Evolutionary conservation across 1,140 invertebrate species (phyloP), one percentile per base, ranked within the genome.

Genomic region (Pseudoatta argentina): DNA sequence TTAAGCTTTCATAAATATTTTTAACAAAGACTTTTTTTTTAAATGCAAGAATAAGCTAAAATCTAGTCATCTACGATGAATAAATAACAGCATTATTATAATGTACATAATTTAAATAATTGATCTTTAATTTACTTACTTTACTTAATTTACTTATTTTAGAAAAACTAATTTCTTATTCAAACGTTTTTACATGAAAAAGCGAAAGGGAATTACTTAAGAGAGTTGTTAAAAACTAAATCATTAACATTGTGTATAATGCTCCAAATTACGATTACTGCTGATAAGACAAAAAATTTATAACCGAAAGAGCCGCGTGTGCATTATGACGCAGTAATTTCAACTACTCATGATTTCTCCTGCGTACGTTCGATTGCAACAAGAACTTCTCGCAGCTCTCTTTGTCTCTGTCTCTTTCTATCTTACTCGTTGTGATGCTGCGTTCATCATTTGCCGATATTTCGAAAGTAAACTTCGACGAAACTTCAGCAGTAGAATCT

Each of bases 401-500:
- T 39, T 55, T 71, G 51, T 61, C 10, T 53, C 67, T 27, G 59
- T 57, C 24, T 64, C 30, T 27, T 53, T 59, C 63, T 63, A 53
- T 77, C 72, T 51, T 27, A 61, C 57, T 89, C 85, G 89, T 91
- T 89, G 64, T 24, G 57, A 90, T 87, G 90, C 89, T 89, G 39
- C 61, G 78, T 75, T 86, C 90, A 91, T 89, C 85, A 85, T 86
- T 87, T 64, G 81, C 71, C 87, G 87, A 91, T 89, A 90, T 91
- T 91, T 89, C 89, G 89, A 91, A 90, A 90, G 89, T 88, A 82
- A 90, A 90, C 83, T 90, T 90, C 85, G 48, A 30, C 85, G 79
- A 83, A 76, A 76, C 72, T 79, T 85, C 64, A 81, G 48, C 69
- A 85, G 69, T 86, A 63, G 87, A 90, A 91, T 90, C 90, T 90